phyloP scores from a whole-genome alignment of 1,140 invertebrate genomes.

The Hylaeus volcanicus region DNA sequence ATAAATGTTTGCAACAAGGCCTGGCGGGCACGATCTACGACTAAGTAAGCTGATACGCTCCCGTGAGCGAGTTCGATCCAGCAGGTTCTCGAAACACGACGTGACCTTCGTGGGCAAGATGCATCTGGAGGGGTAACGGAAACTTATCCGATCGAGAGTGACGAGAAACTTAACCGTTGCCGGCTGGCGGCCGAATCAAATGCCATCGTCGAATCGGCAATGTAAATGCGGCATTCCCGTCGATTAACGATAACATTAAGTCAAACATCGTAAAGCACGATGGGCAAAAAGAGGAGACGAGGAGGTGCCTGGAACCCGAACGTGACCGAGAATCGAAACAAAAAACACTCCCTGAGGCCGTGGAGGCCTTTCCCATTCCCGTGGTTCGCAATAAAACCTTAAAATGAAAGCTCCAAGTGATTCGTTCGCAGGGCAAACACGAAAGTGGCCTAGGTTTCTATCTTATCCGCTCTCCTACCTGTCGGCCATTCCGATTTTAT shows the following conservation, averaged over 20 bases:
- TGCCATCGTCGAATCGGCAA: conserved; percentile 34
- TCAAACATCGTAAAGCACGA: conserved; percentile 29
- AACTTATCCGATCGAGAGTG: conserved; percentile 51
- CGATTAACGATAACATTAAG: conserved; percentile 46
- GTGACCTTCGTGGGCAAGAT: conserved; percentile 50
- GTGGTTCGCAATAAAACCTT: conserved; percentile 58
- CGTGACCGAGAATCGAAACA: conserved; percentile 11
- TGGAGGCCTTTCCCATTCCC: neutral
- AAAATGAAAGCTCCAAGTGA: conserved; percentile 57
- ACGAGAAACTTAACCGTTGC: conserved; percentile 39
- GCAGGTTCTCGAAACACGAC: conserved; percentile 61
- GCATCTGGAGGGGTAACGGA: conserved; percentile 45
- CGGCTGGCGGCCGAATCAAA: conserved; percentile 17
- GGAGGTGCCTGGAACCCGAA: neutral
- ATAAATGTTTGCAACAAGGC: conserved; percentile 60
- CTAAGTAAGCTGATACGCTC: conserved; percentile 64
- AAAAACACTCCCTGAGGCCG: neutral
- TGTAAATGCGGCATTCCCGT: conserved; percentile 30
- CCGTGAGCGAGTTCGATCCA: conserved; percentile 56
- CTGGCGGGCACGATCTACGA: conserved; percentile 64
- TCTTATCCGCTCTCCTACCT: conserved; percentile 54
- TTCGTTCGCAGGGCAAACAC: conserved; percentile 60
- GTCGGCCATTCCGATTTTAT: conserved; percentile 55
- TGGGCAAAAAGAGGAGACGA: neutral
- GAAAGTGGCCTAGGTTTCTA: conserved; percentile 40